Base-by-base conservation (phyloP, 2,888 invertebrate genomes). In the Sylvicola fuscatus region DNA sequence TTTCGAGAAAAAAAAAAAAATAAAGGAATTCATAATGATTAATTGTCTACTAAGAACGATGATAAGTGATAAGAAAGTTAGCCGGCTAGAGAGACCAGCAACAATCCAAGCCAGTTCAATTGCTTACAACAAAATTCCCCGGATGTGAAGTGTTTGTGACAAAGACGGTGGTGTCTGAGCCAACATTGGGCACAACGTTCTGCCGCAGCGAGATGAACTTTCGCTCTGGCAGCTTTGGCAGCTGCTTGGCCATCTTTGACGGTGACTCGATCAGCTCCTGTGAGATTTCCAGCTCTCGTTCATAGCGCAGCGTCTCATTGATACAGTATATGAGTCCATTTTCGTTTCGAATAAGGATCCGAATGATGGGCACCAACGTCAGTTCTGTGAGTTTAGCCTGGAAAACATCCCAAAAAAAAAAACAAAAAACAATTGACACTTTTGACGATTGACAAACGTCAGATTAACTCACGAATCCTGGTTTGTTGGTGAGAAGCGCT, bases 141-240 rank as follows among this genome's bases (percentile, higher is more conserved):
- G 84, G 84, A 64, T 72, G 77, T 3, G 81, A 76, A 1, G 80
- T 78, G 62, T 77, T 71, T 1, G 77, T 21, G 8, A 21, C 21
- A 21, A 21, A 21, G 5, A 21, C 4, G 5, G 21, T 6, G 21
- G 21, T 21, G 4, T 8, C 21, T 4, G 21, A 6, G 21, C 21
- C 21, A 8, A 21, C 21, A 6, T 4, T 4, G 4, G 21, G 21
- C 21, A 21, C 21, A 21, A 21, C 8, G 21, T 21, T 21, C 5
- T 4, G 21, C 21, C 8, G 4, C 21, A 21, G 21, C 8, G 21
- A 6, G 4, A 6, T 4, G 5, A 21, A 21, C 8, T 4, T 21
- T 4, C 15, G 14, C n/a, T 12, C 15, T 12, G 31, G 13, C 8
- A 14, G 8, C 3, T 13, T 14, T 10, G 31, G 15, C 5, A 31